Evolutionary conservation across 1,140 invertebrate species (phyloP).

Genomic region (Ceratina japonica): DNA sequence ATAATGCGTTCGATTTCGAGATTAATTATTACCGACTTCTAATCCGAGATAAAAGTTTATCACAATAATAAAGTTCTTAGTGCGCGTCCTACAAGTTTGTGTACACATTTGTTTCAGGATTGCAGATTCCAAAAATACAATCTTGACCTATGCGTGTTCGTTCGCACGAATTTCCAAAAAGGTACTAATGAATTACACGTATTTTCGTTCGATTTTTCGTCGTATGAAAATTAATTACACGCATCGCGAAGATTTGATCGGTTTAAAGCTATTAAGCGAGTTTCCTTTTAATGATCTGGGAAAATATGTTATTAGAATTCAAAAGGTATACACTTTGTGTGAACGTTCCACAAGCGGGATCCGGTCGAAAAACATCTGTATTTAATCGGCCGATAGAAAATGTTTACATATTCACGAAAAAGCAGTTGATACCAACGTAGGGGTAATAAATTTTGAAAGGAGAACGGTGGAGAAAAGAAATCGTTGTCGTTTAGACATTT

Average conservation of each 20-base stretch:
- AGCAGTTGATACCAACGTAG: background rate
- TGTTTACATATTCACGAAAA: background rate
- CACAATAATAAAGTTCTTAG: constrained; percentile 47
- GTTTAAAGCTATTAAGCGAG: constrained; percentile 24
- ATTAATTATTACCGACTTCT: background rate
- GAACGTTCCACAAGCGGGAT: constrained; percentile 1
- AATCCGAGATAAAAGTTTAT: constrained; percentile 48
- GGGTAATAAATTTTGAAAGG: background rate
- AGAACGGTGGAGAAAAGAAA: background rate
- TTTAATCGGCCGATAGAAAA: background rate
- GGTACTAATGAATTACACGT: constrained; percentile 40
- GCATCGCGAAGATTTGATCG: background rate
- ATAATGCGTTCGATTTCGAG: constrained; percentile 15
- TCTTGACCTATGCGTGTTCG: constrained; percentile 1
- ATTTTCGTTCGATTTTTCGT: constrained; percentile 2
- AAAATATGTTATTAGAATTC: constrained; percentile 10
- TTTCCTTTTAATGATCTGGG: background rate
- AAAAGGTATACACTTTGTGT: background rate
- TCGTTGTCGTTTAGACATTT: background rate
- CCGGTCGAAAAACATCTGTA: background rate
- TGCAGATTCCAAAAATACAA: constrained; percentile 50
- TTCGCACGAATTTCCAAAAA: constrained; percentile 6
- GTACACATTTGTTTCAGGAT: constrained; percentile 21
- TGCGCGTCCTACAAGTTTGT: constrained; percentile 25
- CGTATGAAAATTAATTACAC: constrained; percentile 38